Percentiles rank a stretch among this genome's conserved stretches.
Conservation (phyloP, 2,113 vertebrate species). For the Perca fluviatilis region DNA sequence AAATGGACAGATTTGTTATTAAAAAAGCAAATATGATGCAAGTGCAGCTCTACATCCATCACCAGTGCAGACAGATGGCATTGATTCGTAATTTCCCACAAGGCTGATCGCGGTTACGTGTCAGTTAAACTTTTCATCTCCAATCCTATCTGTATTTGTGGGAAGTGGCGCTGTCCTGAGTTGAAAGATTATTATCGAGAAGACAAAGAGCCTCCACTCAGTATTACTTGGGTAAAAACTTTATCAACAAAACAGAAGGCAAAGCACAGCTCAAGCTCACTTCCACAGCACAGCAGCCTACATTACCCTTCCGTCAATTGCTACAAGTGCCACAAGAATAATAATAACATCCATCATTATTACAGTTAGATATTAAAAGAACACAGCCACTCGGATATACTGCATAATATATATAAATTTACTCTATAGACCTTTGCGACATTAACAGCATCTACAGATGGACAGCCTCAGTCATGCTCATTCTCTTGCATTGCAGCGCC, state of each 20-base stretch:
- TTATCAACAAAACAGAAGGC: conserved; percentile 84
- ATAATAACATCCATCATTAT: conserved; percentile 59
- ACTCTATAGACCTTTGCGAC: conserved; percentile 73
- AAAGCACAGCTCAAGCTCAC: conserved; percentile 80
- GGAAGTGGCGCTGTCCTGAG: too few species aligned
- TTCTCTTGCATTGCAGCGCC: conserved; percentile 64
- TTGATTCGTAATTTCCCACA: too few species aligned
- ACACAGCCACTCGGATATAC: conserved; percentile 80
- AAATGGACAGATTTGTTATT: too few species aligned
- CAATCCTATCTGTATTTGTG: too few species aligned
- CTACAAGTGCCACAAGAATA: conserved; percentile 69
- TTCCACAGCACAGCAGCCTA: conserved; percentile 62
- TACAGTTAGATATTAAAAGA: conserved; percentile 79
- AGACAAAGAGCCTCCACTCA: neutral
- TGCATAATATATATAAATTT: conserved; percentile 74
- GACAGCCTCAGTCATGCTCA: conserved; percentile 72
- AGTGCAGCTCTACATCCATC: too few species aligned
- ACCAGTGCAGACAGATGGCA: too few species aligned
- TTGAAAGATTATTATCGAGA: too few species aligned
- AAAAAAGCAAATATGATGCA: too few species aligned
- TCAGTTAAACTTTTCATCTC: too few species aligned
- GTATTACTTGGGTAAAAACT: conserved; percentile 77
- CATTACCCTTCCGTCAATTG: conserved; percentile 48
- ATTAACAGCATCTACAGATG: conserved; percentile 68
- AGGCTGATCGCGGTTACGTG: too few species aligned